phyloP scores from a whole-genome alignment of 2,113 vertebrate species.

The Coreoperca whiteheadi region DNA sequence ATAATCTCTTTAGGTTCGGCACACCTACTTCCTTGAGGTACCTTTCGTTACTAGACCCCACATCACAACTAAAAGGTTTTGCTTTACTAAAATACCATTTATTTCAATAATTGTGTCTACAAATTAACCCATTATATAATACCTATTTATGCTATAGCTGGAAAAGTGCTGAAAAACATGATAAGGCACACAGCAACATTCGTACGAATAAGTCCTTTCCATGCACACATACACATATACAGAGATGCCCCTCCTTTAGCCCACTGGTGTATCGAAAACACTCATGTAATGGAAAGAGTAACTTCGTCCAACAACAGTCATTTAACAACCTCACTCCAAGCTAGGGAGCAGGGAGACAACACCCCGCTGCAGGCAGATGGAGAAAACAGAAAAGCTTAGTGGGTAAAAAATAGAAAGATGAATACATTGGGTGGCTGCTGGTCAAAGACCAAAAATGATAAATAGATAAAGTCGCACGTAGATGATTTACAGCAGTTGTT shows the following conservation, averaged over 20 bases:
- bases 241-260: constrained; percentile 34
- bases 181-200: not conserved
- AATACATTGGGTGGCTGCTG: constrained; percentile 4
- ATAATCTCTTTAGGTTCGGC: constrained; percentile 18
- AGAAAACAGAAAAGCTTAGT: constrained; percentile 59
- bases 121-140: not conserved
- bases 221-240: constrained; percentile 2
- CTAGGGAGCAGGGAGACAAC: constrained; percentile 48
- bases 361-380: constrained; percentile 68
- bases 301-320: constrained; percentile 55
- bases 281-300: constrained; percentile 75
- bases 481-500: constrained; percentile 6
- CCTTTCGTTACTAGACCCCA: not conserved
- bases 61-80: not conserved
- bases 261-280: constrained; percentile 48
- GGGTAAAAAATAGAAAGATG: constrained; percentile 30
- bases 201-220: constrained; percentile 1
- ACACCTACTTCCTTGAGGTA: not conserved
- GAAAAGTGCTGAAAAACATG: not conserved
- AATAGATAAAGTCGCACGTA: not conserved
- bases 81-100: not conserved
- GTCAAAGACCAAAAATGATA: not conserved
- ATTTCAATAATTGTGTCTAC: not conserved
- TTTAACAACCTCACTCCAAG: constrained; percentile 64
- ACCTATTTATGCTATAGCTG: not conserved